These are phyloP conservation scores for Elmis aenea DNA, from an alignment of 2,888 invertebrate genomes.

Conservation along the genomic window DNA sequence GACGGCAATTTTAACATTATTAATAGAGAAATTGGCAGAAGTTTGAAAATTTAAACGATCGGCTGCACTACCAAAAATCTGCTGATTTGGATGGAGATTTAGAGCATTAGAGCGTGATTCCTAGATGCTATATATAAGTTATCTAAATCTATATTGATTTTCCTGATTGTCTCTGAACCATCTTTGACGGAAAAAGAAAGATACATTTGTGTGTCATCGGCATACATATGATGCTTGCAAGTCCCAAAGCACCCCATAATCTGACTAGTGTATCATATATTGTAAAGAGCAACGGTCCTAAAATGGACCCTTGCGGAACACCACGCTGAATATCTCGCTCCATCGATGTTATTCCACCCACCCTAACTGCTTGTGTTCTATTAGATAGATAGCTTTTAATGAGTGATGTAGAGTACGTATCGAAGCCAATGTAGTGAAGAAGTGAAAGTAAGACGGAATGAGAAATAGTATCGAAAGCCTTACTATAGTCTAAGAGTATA, in stretches of 20 bases:
- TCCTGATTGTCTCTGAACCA: neutral
- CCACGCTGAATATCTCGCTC: neutral
- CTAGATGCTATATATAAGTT: neutral
- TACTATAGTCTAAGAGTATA: slow-evolving; percentile 5
- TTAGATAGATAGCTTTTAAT: neutral
- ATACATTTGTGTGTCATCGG: neutral
- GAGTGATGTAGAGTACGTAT: neutral
- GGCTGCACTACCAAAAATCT: no score
- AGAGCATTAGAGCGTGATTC: neutral
- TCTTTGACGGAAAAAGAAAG: neutral
- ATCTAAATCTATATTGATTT: neutral
- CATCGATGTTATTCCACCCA: neutral
- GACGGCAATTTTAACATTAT: no score
- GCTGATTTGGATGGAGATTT: no score
- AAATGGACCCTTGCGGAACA: neutral
- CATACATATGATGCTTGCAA: neutral
- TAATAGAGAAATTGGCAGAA: no score
- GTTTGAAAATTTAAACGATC: no score
- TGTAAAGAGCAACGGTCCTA: slow-evolving; percentile 1
- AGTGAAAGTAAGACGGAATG: neutral
- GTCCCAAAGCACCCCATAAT: neutral
- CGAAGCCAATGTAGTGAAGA: neutral
- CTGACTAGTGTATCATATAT: neutral
- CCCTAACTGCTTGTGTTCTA: neutral
- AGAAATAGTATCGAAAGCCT: slow-evolving; percentile 5